Conservation (phyloP, 2,888 invertebrate genomes). For the Cataglyphis rosenhaueri region DNA sequence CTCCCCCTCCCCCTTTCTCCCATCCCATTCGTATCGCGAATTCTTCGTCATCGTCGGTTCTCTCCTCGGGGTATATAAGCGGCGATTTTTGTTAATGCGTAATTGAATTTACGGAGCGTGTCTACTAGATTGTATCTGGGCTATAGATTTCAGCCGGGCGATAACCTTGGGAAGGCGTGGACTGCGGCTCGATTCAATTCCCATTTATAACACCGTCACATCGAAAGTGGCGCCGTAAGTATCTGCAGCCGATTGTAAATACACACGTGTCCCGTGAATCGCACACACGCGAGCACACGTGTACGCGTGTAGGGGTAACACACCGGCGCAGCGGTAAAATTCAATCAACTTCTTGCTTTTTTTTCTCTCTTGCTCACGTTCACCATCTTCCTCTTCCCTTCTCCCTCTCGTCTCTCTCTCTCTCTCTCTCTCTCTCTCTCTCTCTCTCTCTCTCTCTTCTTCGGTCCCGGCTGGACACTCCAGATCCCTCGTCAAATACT, state of each 20-base stretch:
- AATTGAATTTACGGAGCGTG: constrained; percentile 82
- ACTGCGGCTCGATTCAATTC: constrained; percentile 79
- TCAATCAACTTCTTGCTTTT: constrained; percentile 76
- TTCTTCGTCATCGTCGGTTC: constrained; percentile 31
- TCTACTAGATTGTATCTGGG: constrained; percentile 80
- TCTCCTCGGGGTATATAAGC: constrained; percentile 61
- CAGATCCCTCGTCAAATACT: constrained; percentile 76
- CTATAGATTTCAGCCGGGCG: constrained; percentile 77
- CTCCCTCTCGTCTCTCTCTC: constrained; percentile 29
- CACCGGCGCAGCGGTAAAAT: constrained; percentile 74
- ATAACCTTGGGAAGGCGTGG: constrained; percentile 80
- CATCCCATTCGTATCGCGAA: neutral
- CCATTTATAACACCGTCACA: constrained; percentile 80
- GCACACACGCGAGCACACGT: constrained; percentile 47
- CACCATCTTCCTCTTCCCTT: constrained; percentile 32
- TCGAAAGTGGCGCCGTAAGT: constrained; percentile 76
- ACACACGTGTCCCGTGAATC: constrained; percentile 61
- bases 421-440: constrained; percentile 36
- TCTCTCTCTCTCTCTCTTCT: constrained; percentile 30
- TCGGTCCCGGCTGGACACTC: constrained; percentile 60
- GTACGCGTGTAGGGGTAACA: constrained; percentile 58
- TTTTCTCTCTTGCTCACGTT: constrained; percentile 57
- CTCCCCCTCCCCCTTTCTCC: too few relatives aligned
- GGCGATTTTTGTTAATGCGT: constrained; percentile 80
- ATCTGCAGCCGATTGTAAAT: constrained; percentile 72